phyloP scores from a whole-genome alignment of 2,888 invertebrate species.

The Idaea aversata region DNA sequence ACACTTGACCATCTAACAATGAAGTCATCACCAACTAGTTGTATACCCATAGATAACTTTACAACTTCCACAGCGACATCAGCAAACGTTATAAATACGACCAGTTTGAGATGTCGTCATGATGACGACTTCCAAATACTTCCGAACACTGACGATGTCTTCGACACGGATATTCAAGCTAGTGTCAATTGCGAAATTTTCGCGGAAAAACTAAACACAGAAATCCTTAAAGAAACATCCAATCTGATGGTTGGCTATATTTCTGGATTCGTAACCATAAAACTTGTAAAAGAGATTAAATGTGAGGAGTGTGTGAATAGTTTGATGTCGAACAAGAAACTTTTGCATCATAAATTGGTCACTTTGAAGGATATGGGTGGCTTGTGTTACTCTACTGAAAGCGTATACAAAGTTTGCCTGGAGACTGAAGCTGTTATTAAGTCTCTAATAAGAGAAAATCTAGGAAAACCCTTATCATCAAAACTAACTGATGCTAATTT shows the following conservation, averaged over 20 bases:
- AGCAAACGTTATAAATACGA: neutral
- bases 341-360: slow-evolving; percentile 20
- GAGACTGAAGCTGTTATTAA: slow-evolving; percentile 12
- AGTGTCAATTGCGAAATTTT: neutral
- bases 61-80: neutral
- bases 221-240: slow-evolving; percentile 27
- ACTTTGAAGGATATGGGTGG: slow-evolving; percentile 17
- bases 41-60: neutral
- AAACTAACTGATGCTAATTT: neutral
- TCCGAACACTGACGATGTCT: neutral
- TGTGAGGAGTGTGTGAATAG: slow-evolving; percentile 15
- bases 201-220: neutral
- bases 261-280: slow-evolving; percentile 22
- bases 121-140: neutral
- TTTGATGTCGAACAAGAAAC: slow-evolving; percentile 13
- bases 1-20: slow-evolving; percentile 4
- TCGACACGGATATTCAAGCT: neutral
- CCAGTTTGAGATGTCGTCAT: neutral
- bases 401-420: slow-evolving; percentile 16
- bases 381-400: slow-evolving; percentile 13
- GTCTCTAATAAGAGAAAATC: neutral
- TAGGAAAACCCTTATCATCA: neutral
- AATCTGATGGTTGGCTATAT: slow-evolving; percentile 26
- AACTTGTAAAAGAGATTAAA: slow-evolving; percentile 15
- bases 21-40: neutral